Evolutionary conservation across 2,888 invertebrate species (phyloP).

Genomic region (Himalopsyche japonica): DNA sequence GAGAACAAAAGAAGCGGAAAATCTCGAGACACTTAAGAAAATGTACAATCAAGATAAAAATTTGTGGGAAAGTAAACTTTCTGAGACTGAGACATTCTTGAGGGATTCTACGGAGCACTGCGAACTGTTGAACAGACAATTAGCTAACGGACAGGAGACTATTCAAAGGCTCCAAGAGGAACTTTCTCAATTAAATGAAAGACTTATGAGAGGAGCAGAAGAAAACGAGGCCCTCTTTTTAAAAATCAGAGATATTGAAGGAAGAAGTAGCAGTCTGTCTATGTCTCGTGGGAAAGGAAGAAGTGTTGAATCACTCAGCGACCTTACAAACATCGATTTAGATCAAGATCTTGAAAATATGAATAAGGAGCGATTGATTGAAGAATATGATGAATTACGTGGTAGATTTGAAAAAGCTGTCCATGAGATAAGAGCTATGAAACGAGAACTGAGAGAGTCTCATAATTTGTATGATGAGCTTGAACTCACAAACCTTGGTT

Average conservation of each 20-base stretch:
- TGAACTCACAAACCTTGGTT: slow-evolving; percentile 76
- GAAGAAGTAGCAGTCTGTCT: slow-evolving; percentile 57
- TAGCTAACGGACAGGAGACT: slow-evolving; percentile 66
- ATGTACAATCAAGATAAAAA: slow-evolving; percentile 67
- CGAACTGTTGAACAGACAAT: slow-evolving; percentile 66
- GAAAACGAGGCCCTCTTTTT: slow-evolving; percentile 77
- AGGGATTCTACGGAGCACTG: slow-evolving; percentile 71
- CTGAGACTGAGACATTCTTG: slow-evolving; percentile 69
- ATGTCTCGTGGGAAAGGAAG: slow-evolving; percentile 63
- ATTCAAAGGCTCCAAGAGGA: slow-evolving; percentile 72
- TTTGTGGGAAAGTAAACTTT: slow-evolving; percentile 67
- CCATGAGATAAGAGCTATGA: slow-evolving; percentile 81
- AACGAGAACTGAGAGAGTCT: slow-evolving; percentile 77
- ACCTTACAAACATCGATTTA: slow-evolving; percentile 77
- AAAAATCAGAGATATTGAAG: slow-evolving; percentile 74
- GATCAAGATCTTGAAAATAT: slow-evolving; percentile 74
- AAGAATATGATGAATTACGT: slow-evolving; percentile 78
- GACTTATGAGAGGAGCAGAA: slow-evolving; percentile 69
- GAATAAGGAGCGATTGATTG: slow-evolving; percentile 76
- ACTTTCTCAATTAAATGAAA: slow-evolving; percentile 68
- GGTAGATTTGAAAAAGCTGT: slow-evolving; percentile 81
- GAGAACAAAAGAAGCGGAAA: slow-evolving; percentile 72
- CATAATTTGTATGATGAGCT: slow-evolving; percentile 79
- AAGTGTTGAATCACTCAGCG: slow-evolving; percentile 78
- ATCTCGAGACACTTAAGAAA: slow-evolving; percentile 63